A percentile compares a stretch with the other conserved stretches of the same genome.
Evolutionary conservation across 2,797 vertebrate species (phyloP).

Genomic region (Notolabrus celidotus): DNA sequence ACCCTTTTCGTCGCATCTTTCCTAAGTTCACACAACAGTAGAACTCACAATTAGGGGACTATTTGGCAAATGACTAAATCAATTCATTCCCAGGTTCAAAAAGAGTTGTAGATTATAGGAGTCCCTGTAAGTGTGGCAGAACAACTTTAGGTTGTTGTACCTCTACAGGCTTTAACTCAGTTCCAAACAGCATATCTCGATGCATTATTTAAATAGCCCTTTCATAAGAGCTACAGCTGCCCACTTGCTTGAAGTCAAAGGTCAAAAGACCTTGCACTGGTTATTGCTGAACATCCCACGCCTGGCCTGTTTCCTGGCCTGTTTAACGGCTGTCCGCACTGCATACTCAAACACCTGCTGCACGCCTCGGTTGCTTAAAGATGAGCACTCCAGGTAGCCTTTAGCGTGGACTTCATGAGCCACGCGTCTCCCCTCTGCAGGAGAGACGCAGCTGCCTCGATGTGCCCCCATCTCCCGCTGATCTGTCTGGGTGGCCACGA

Average conservation of each 20-base stretch:
- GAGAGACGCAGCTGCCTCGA: constrained; percentile 85
- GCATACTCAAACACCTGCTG: constrained; percentile 97
- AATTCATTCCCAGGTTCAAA: constrained; percentile 23
- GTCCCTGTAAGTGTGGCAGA: constrained; percentile 20
- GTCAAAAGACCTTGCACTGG: constrained; percentile 90
- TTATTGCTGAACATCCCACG: constrained; percentile 89
- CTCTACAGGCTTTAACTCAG: constrained; percentile 7
- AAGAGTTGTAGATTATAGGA: neutral
- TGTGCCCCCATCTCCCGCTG: constrained; percentile 89
- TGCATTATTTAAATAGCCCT: neutral
- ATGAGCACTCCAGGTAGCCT: constrained; percentile 96
- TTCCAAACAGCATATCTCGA: constrained; percentile 39
- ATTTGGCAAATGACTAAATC: neutral
- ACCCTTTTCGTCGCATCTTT: neutral
- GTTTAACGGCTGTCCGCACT: constrained; percentile 91
- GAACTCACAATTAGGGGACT: neutral
- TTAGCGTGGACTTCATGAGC: constrained; percentile 93
- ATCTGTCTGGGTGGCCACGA: constrained; percentile 97
- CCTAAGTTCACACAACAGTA: constrained; percentile 11
- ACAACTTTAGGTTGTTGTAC: neutral
- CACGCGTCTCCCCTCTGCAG: constrained; percentile 87
- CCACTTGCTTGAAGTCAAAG: constrained; percentile 24
- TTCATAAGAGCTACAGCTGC: neutral
- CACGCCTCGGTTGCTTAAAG: constrained; percentile 93
- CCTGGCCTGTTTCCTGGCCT: constrained; percentile 85